Conservation (phyloP, 2,888 invertebrate genomes). For the Operophtera brumata region DNA sequence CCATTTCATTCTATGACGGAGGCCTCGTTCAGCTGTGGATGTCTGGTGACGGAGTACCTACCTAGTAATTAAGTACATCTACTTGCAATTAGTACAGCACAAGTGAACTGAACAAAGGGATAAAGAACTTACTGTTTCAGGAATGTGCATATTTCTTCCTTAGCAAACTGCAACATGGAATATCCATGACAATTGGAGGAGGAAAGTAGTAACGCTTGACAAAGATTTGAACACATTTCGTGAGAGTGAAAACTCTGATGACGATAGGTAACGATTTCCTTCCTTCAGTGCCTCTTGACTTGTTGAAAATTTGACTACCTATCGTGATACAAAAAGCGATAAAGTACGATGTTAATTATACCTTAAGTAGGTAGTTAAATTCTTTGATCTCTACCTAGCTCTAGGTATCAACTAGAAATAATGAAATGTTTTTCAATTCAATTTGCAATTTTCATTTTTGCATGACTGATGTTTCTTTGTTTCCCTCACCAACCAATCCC, state of each 20-base stretch:
- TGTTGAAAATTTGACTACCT: background rate
- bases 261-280: background rate
- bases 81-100: no score
- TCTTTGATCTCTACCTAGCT: no score
- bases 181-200: conserved; percentile 86
- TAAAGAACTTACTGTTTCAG: conserved; percentile 77
- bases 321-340: conserved; percentile 11
- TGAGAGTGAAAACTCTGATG: background rate
- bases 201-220: conserved; percentile 83
- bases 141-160: conserved; percentile 81
- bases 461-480: no score
- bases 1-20: no score
- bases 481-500: no score
- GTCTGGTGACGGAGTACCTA: no score
- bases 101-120: background rate
- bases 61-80: no score
- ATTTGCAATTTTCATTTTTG: no score
- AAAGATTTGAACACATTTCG: conserved; percentile 35
- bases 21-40: no score
- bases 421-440: no score
- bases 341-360: conserved; percentile 22
- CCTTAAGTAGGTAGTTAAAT: no score
- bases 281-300: background rate
- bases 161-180: conserved; percentile 84
- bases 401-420: no score